phyloP scores from a whole-genome alignment of 2,797 vertebrate genomes.

The Chaetophractus vellerosus region DNA sequence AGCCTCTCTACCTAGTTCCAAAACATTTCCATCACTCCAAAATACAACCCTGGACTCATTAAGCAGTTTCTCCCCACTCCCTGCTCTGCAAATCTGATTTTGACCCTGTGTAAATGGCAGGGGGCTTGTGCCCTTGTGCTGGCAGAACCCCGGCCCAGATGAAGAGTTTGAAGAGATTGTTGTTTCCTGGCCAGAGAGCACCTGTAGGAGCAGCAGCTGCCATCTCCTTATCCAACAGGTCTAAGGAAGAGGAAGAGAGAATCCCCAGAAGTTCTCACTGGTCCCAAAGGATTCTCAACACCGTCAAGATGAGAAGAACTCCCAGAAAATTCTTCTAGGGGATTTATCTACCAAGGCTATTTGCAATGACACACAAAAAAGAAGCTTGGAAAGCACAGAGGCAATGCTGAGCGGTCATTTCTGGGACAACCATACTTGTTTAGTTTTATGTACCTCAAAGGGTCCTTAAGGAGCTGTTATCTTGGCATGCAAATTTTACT shows the following conservation, averaged over 20 bases:
- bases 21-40: too few species aligned
- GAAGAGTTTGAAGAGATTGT: neutral
- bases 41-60: too few species aligned
- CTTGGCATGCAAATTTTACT: slow-evolving; percentile 14
- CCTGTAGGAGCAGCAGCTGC: neutral
- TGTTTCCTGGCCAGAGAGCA: neutral
- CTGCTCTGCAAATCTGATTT: neutral
- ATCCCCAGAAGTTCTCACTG: too few species aligned
- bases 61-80: too few species aligned
- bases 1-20: too few species aligned
- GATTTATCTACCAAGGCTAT: neutral
- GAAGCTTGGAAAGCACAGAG: neutral
- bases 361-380: neutral
- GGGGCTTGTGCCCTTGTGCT: neutral
- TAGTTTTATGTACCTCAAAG: neutral
- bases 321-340: neutral
- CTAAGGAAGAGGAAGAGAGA: neutral
- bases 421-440: neutral
- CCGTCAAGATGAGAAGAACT: neutral
- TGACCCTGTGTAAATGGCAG: neutral
- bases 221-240: neutral
- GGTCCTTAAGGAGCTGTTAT: neutral
- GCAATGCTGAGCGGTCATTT: neutral
- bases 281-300: neutral
- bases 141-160: neutral